phyloP scores from a whole-genome alignment of 37 sponge, comb jelly and placozoan species.

The Beroe ovata region DNA sequence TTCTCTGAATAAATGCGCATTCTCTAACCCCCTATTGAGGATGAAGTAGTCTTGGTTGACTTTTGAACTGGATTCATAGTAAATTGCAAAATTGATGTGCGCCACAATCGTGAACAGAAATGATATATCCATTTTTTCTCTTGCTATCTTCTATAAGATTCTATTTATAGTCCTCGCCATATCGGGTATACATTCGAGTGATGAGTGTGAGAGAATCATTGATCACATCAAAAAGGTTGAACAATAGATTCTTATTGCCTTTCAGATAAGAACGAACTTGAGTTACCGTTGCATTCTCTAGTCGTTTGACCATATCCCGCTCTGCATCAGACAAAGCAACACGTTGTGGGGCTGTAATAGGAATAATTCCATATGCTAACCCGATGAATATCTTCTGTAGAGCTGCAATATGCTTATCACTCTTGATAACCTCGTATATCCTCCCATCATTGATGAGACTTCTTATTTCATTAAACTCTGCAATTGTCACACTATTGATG shows the following conservation, averaged over 20 bases:
- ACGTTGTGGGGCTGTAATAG: constrained; percentile 1
- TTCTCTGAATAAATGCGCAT: background rate
- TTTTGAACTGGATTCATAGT: background rate
- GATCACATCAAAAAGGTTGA: background rate
- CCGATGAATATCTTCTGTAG: background rate
- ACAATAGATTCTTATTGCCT: background rate
- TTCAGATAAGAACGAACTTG: background rate
- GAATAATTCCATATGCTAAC: constrained; percentile 14
- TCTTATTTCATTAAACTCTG: constrained; percentile 1
- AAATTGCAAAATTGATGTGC: background rate
- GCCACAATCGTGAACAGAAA: background rate
- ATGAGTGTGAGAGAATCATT: background rate
- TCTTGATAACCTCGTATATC: background rate
- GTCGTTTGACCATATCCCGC: background rate
- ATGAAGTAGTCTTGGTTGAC: background rate
- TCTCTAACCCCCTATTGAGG: background rate
- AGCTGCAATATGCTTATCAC: background rate
- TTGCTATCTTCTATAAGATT: background rate
- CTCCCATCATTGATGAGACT: background rate
- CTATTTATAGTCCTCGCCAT: background rate
- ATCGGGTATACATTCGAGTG: background rate
- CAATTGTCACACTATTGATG: constrained; percentile 19
- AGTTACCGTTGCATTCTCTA: constrained; percentile 3
- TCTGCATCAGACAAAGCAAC: constrained; percentile 4
- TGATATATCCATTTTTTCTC: background rate